Evolutionary conservation across 2,113 vertebrate species (phyloP).

Genomic region (Datnioides undecimradiatus): DNA sequence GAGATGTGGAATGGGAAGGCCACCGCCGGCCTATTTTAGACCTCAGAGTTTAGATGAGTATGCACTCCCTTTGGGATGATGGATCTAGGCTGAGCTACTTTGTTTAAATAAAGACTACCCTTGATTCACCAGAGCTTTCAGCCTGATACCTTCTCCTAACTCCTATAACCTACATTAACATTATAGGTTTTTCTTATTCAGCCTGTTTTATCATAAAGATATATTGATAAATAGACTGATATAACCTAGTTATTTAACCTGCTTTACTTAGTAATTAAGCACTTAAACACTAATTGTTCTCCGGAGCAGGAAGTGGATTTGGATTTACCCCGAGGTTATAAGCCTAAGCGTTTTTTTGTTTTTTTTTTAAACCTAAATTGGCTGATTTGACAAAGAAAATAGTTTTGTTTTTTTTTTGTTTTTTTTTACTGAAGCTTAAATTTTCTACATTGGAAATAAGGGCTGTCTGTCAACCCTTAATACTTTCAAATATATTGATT

Average conservation of each 20-base stretch:
- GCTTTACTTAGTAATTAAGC: slow-evolving; percentile 1
- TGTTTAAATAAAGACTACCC: slow-evolving; percentile 62
- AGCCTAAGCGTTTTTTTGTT: background rate
- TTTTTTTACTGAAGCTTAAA: slow-evolving; percentile 4
- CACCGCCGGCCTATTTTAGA: slow-evolving; percentile 68
- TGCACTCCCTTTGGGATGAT: slow-evolving; percentile 64
- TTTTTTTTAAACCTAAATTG: background rate
- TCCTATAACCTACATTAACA: background rate
- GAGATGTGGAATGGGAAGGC: slow-evolving; percentile 67
- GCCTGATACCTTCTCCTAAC: background rate
- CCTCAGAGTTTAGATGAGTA: slow-evolving; percentile 68
- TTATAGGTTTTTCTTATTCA: slow-evolving; percentile 12
- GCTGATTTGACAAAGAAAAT: slow-evolving; percentile 1
- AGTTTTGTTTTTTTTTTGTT: too few relatives aligned
- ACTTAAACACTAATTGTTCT: background rate
- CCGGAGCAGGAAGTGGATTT: slow-evolving; percentile 5
- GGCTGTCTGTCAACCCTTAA: background rate
- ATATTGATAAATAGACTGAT: slow-evolving; percentile 13
- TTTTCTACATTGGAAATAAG: slow-evolving; percentile 2
- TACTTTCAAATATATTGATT: slow-evolving; percentile 6
- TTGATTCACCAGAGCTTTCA: slow-evolving; percentile 47
- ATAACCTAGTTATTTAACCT: slow-evolving; percentile 10
- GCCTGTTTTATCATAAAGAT: slow-evolving; percentile 10
- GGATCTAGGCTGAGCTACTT: slow-evolving; percentile 43
- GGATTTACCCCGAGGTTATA: background rate